Evolutionary conservation across 2,797 vertebrate genomes (phyloP).

Genomic region (Salarias fasciatus): DNA sequence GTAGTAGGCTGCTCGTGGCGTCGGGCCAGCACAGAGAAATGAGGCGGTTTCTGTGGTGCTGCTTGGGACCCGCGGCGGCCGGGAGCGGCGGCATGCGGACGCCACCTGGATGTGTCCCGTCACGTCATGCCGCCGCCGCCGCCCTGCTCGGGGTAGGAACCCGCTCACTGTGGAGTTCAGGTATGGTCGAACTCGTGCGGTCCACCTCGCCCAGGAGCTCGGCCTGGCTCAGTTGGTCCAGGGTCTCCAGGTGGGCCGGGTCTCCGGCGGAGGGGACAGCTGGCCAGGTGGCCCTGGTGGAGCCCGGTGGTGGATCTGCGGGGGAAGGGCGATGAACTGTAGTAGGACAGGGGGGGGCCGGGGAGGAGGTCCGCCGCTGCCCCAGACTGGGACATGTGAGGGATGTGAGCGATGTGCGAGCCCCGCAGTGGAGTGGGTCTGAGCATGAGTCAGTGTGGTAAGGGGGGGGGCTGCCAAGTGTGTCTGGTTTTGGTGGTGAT

Average conservation of each 20-base stretch:
- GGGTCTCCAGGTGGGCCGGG: constrained; percentile 86
- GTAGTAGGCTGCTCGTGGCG: constrained; percentile 96
- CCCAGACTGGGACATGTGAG: constrained; percentile 83
- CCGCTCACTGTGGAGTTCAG: constrained; percentile 87
- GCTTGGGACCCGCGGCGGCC: constrained; percentile 51
- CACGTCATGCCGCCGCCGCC: constrained; percentile 78
- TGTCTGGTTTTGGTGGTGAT: constrained; percentile 81
- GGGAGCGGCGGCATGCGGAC: constrained; percentile 58
- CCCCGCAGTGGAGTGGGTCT: constrained; percentile 83
- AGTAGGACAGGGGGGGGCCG: constrained; percentile 85
- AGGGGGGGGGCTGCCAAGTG: constrained; percentile 86
- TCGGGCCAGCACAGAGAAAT: constrained; percentile 97
- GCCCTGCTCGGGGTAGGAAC: constrained; percentile 80
- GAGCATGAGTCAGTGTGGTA: constrained; percentile 85
- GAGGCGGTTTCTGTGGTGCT: constrained; percentile 88
- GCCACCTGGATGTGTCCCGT: constrained; percentile 87
- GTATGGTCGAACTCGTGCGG: constrained; percentile 97
- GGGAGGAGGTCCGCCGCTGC: constrained; percentile 81
- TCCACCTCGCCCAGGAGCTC: constrained; percentile 97
- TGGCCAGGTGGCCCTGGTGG: constrained; percentile 88
- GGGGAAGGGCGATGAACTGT: constrained; percentile 79
- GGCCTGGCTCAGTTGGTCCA: constrained; percentile 95
- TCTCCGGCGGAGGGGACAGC: constrained; percentile 93
- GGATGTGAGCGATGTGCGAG: constrained; percentile 68
- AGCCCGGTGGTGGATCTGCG: constrained; percentile 80